A percentile compares a stretch with the other conserved stretches of the same genome.
phyloP scores from a whole-genome alignment of 2,888 invertebrate species.

The Drosophila yooni region DNA sequence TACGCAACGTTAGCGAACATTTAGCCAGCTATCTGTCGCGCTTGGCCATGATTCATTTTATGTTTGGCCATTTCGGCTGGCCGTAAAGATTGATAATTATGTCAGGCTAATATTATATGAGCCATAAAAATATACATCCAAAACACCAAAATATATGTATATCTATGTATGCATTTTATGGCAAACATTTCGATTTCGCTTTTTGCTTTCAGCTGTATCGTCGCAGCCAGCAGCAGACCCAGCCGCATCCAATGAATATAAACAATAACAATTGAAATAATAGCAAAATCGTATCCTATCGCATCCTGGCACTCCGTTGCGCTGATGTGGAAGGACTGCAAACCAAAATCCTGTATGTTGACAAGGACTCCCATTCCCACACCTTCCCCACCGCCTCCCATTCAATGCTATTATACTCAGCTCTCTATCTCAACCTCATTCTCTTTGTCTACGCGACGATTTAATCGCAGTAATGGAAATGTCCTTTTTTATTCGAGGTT shows the following conservation, averaged over 20 bases:
- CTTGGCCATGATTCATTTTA: constrained; percentile 60
- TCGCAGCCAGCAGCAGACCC: neutral
- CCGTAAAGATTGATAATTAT: constrained; percentile 78
- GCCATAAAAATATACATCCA: constrained; percentile 73
- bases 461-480: constrained; percentile 82
- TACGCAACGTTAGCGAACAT: constrained; percentile 39
- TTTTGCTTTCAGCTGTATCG: constrained; percentile 31
- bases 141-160: constrained; percentile 43
- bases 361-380: neutral
- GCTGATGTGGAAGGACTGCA: constrained; percentile 48
- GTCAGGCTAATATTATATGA: constrained; percentile 69
- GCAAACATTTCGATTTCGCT: constrained; percentile 51
- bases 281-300: constrained; percentile 63
- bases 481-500: constrained; percentile 78
- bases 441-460: constrained; percentile 56
- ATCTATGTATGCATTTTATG: constrained; percentile 58
- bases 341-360: constrained; percentile 30
- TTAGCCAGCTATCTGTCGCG: constrained; percentile 35
- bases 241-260: constrained; percentile 72
- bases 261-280: constrained; percentile 80
- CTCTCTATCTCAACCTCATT: neutral
- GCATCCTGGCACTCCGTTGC: constrained; percentile 40
- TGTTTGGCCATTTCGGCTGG: constrained; percentile 59
- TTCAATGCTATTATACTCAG: constrained; percentile 22
- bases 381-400: neutral